Conservation (phyloP, 2,888 invertebrate genomes). For the Tiliacea citrago region DNA sequence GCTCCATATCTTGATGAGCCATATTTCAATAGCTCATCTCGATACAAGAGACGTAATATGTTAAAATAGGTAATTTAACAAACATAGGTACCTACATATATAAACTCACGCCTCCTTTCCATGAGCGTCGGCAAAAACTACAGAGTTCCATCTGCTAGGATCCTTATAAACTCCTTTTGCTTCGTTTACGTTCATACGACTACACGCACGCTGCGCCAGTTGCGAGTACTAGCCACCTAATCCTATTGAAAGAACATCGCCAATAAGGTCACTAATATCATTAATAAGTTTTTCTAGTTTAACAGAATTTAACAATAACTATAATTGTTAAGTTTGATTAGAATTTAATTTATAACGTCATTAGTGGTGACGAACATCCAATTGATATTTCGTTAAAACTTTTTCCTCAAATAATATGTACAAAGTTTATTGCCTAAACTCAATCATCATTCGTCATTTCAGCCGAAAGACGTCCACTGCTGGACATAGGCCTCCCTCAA, state of each 20-base stretch:
- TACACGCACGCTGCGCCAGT: no score
- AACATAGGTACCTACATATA: no score
- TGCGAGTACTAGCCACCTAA: not conserved
- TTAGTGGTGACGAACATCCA: not conserved
- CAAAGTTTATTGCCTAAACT: not conserved
- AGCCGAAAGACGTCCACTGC: no score
- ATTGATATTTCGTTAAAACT: not conserved
- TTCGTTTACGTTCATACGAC: not conserved
- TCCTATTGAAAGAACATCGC: not conserved
- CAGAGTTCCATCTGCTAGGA: no score
- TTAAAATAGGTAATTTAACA: no score
- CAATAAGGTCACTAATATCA: no score
- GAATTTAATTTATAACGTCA: constrained; percentile 7
- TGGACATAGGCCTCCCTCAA: no score
- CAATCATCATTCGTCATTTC: no score
- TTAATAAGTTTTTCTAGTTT: not conserved
- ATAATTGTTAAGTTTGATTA: not conserved
- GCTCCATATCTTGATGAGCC: no score
- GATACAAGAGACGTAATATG: not conserved
- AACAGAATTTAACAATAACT: not conserved
- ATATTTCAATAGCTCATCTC: not conserved
- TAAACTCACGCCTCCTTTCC: no score
- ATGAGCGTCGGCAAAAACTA: no score
- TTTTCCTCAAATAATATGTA: constrained; percentile 31
- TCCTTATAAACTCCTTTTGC: not conserved